phyloP scores from a whole-genome alignment of 35 echinoderm and acorn worm genomes.

The Patiria miniata region DNA sequence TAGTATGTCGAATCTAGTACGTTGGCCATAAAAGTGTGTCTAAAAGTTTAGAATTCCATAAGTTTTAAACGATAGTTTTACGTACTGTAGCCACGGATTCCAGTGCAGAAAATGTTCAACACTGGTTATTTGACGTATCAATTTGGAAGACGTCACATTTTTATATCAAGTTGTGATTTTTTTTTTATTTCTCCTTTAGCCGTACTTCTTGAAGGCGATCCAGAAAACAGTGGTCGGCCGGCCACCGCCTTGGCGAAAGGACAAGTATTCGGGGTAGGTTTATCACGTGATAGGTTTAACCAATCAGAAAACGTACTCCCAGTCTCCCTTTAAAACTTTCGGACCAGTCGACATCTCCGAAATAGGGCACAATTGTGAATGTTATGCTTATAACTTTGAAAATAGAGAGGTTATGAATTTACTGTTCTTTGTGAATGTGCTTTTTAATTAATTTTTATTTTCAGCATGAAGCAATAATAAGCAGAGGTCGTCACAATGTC shows the following conservation, averaged over 20 bases:
- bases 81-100: too few species aligned
- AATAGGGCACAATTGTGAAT: neutral
- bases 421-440: neutral
- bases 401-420: neutral
- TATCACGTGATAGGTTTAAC: too few species aligned
- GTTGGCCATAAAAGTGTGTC: too few species aligned
- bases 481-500: conserved; percentile 40
- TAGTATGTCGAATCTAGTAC: too few species aligned
- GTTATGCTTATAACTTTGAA: neutral
- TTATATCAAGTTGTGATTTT: neutral
- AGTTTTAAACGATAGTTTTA: too few species aligned
- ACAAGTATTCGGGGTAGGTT: conserved; percentile 83
- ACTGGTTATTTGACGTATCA: too few species aligned
- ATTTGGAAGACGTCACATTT: too few species aligned
- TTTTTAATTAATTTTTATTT: conserved; percentile 24
- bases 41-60: too few species aligned
- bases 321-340: too few species aligned
- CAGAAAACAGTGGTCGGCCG: conserved; percentile 67
- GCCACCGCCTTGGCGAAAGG: conserved; percentile 64
- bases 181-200: conserved; percentile 51
- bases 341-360: too few species aligned
- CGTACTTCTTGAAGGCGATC: conserved; percentile 85
- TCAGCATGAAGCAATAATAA: conserved; percentile 78
- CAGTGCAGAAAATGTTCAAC: too few species aligned
- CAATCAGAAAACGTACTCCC: too few species aligned